Evolutionary conservation across 1,140 invertebrate species (phyloP).

Genomic region (Neodiprion lecontei): DNA sequence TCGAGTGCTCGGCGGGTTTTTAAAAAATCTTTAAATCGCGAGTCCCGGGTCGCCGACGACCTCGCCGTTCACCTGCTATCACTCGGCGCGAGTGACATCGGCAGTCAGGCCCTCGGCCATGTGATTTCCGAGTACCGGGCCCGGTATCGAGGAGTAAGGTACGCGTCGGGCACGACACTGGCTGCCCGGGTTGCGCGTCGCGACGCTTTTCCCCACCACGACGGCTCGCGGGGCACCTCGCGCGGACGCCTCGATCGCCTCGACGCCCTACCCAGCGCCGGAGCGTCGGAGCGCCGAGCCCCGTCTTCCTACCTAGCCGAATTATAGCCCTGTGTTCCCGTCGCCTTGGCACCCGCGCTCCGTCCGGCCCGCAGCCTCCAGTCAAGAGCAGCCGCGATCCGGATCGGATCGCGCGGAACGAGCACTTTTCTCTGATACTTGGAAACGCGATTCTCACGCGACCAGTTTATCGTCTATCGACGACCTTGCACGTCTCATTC

Average conservation of each 20-base stretch:
- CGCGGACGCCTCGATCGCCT: constrained; percentile 10
- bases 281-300: constrained; percentile 6
- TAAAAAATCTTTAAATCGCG: no score
- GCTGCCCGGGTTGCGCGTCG: constrained; percentile 12
- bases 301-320: neutral
- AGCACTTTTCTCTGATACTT: no score
- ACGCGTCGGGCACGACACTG: constrained; percentile 13
- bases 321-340: neutral
- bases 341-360: neutral
- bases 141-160: neutral
- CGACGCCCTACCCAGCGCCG: constrained; percentile 15
- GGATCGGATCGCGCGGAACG: no score
- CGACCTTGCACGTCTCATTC: no score
- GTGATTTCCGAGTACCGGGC: neutral
- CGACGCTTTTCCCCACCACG: constrained; percentile 1
- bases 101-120: neutral
- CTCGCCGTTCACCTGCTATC: no score
- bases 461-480: no score
- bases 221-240: neutral
- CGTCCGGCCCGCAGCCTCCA: no score
- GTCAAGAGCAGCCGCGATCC: neutral
- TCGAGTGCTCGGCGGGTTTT: no score
- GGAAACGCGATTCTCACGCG: no score
- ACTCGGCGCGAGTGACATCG: neutral
- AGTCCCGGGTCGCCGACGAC: no score